Conservation (phyloP, 2,113 vertebrate species). For the Physeter macrocephalus region DNA sequence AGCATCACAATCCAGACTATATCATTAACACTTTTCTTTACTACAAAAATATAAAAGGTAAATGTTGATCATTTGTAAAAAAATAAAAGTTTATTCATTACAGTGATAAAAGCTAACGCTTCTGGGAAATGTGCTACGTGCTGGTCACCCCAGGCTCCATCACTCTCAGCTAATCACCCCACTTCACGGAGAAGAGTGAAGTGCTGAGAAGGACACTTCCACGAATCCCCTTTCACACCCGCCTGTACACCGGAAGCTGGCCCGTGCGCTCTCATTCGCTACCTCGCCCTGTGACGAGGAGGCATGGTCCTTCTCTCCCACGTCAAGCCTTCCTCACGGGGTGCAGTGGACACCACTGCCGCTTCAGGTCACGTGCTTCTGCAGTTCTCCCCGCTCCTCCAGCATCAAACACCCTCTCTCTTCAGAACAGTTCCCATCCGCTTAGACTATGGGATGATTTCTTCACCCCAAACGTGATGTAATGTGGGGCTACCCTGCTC, state of each 20-base stretch:
- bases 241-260: too few relatives aligned
- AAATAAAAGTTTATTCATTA: not conserved
- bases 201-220: not conserved
- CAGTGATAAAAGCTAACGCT: not conserved
- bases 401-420: not conserved
- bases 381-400: not conserved
- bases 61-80: not conserved
- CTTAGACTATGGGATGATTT: too few relatives aligned
- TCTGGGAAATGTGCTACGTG: rapidly evolving
- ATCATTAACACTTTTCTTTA: not conserved
- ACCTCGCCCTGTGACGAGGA: not conserved
- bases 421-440: not conserved
- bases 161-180: rapidly evolving
- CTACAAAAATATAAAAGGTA: not conserved
- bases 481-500: not conserved
- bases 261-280: rapidly evolving
- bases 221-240: rapidly evolving
- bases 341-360: not conserved
- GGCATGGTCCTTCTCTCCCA: not conserved
- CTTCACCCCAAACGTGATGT: not conserved
- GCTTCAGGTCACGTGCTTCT: too few relatives aligned
- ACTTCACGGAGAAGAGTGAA: not conserved
- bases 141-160: too few relatives aligned
- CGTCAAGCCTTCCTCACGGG: not conserved
- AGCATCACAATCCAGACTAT: not conserved